Percentiles rank a stretch among this genome's conserved stretches.
Evolutionary conservation across 2,113 vertebrate species (phyloP).

Genomic region (Nansenia antarctica): DNA sequence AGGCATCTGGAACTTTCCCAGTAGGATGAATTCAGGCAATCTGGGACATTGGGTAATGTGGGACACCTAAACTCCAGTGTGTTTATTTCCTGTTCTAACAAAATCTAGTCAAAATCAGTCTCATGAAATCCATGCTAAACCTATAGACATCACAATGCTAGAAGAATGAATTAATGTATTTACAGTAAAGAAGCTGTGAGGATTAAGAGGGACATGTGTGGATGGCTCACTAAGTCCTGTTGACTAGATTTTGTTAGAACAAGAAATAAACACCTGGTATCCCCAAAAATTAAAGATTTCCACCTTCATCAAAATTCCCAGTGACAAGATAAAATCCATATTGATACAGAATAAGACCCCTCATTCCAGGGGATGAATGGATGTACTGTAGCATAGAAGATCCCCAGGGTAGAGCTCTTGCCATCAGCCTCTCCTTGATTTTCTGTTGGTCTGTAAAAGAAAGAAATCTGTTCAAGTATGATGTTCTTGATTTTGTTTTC

Average conservation of each 20-base stretch:
- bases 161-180: no score
- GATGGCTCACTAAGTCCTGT: no score
- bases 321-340: slow-evolving; percentile 11
- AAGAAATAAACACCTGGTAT: background rate
- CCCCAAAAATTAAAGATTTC: slow-evolving; percentile 30
- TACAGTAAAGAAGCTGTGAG: no score
- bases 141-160: no score
- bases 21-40: no score
- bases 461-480: background rate
- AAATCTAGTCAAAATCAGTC: no score
- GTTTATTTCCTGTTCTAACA: no score
- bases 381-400: background rate
- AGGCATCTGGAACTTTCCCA: no score
- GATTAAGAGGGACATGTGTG: no score
- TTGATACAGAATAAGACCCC: slow-evolving; percentile 25
- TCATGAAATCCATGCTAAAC: no score
- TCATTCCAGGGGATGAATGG: background rate
- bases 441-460: slow-evolving; percentile 12
- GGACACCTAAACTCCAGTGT: no score
- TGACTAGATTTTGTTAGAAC: background rate
- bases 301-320: slow-evolving; percentile 6
- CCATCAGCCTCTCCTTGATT: slow-evolving; percentile 18
- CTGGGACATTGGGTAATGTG: no score
- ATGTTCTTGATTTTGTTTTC: background rate
- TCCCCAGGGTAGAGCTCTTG: background rate